phyloP scores from a whole-genome alignment of 2,113 vertebrate genomes.

The Pachyramphus minor region DNA sequence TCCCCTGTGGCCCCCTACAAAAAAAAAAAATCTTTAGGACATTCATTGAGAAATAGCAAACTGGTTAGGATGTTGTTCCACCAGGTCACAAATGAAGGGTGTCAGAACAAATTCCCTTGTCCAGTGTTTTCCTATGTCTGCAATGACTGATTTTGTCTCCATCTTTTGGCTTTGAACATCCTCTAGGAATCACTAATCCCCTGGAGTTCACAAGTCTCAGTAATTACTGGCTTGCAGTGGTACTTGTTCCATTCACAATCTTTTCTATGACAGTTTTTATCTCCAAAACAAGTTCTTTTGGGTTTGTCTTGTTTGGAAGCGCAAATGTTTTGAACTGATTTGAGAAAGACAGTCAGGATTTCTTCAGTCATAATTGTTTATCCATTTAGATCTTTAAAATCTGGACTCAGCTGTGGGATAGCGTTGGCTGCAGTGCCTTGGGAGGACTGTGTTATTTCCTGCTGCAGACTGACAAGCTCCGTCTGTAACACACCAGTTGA shows the following conservation, averaged over 20 bases:
- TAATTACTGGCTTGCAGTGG: not conserved
- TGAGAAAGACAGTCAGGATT: not conserved
- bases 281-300: not conserved
- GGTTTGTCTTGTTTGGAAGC: not conserved
- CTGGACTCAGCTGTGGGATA: not conserved
- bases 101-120: not conserved
- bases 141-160: not conserved
- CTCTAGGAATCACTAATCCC: not conserved
- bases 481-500: rapidly evolving
- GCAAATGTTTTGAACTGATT: not conserved
- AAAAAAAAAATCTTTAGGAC: not conserved
- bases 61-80: not conserved
- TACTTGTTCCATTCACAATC: not conserved
- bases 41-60: conserved; percentile 2
- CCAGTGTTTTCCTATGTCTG: not conserved
- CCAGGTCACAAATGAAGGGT: not conserved
- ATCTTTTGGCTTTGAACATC: not conserved
- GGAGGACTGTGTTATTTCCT: not conserved
- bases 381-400: not conserved
- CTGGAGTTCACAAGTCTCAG: not conserved
- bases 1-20: not conserved
- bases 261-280: not conserved
- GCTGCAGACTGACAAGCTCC: not conserved
- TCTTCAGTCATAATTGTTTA: not conserved
- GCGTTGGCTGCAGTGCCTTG: not conserved